These are phyloP conservation scores for Sorex araneus DNA, from an alignment of 2,113 vertebrate species.

Conservation along the genomic window DNA sequence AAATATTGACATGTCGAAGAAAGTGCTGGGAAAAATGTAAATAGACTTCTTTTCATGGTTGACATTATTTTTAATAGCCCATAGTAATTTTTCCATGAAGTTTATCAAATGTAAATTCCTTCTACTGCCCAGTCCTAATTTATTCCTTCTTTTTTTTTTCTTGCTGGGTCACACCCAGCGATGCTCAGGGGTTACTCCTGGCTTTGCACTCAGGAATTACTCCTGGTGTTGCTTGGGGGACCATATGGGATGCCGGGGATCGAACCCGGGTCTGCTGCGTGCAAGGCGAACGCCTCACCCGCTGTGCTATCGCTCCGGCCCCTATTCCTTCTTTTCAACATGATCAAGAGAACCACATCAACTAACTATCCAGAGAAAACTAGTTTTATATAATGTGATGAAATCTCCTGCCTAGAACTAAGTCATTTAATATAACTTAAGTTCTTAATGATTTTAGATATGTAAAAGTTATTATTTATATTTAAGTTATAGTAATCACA, in stretches of 20 bases:
- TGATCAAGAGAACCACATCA: background rate
- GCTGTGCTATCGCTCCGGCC: no score
- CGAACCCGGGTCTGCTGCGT: no score
- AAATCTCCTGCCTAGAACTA: background rate
- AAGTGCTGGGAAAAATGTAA: slow-evolving; percentile 11
- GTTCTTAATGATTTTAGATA: background rate
- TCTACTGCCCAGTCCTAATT: background rate
- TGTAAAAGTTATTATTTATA: slow-evolving; percentile 27
- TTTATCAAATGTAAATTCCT: slow-evolving; percentile 33
- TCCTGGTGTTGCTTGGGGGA: no score
- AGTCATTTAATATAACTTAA: background rate
- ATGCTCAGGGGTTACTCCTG: no score
- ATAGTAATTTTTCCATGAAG: background rate
- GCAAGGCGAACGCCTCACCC: no score
- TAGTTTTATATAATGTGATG: background rate
- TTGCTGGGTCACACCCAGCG: no score
- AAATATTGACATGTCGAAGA: background rate
- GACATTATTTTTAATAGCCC: background rate
- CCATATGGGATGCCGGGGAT: no score
- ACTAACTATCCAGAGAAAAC: slow-evolving; percentile 30
- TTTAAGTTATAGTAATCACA: slow-evolving; percentile 42
- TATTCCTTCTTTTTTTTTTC: no score
- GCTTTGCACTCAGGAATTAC: no score
- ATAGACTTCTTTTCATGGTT: background rate
- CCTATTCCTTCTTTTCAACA: no score